These are phyloP conservation scores for Papilio elwesi DNA, from an alignment of 2,888 invertebrate genomes.

Conservation along the genomic window DNA sequence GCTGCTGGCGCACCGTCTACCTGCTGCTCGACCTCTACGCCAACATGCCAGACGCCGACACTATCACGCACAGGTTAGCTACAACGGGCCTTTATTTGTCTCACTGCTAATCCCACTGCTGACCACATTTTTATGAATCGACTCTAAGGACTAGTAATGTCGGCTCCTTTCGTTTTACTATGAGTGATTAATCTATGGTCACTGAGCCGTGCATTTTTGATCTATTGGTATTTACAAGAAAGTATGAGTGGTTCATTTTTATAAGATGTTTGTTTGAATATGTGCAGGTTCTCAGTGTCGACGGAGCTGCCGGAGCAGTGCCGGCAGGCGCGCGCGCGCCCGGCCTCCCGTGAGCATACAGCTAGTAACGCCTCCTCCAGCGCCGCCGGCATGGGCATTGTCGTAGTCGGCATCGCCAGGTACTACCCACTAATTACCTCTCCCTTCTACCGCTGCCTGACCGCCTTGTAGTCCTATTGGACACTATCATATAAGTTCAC, in stretches of 20 bases:
- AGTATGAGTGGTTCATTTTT: no score
- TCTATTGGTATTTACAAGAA: no score
- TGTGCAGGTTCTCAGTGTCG: constrained; percentile 86
- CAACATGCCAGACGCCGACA: constrained; percentile 97
- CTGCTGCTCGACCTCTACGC: constrained; percentile 96
- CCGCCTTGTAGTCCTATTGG: no score
- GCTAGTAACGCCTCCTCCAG: constrained; percentile 71
- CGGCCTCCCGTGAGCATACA: constrained; percentile 71
- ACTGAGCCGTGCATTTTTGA: no score
- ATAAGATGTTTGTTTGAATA: neutral
- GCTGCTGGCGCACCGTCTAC: constrained; percentile 98
- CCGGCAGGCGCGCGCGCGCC: constrained; percentile 70
- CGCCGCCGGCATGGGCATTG: constrained; percentile 88
- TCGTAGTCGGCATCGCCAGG: constrained; percentile 92
- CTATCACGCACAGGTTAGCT: constrained; percentile 88
- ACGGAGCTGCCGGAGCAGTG: constrained; percentile 88
- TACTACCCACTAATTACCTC: constrained; percentile 41
- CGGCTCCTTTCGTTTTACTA: no score
- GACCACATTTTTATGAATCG: no score
- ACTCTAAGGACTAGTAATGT: no score
- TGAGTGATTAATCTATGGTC: no score
- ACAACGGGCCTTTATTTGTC: no score
- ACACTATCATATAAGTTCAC: no score
- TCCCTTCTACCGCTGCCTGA: no score
- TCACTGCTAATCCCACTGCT: neutral